Conservation (phyloP, 2,113 vertebrate species). For the Psilopsiagon aymara region DNA sequence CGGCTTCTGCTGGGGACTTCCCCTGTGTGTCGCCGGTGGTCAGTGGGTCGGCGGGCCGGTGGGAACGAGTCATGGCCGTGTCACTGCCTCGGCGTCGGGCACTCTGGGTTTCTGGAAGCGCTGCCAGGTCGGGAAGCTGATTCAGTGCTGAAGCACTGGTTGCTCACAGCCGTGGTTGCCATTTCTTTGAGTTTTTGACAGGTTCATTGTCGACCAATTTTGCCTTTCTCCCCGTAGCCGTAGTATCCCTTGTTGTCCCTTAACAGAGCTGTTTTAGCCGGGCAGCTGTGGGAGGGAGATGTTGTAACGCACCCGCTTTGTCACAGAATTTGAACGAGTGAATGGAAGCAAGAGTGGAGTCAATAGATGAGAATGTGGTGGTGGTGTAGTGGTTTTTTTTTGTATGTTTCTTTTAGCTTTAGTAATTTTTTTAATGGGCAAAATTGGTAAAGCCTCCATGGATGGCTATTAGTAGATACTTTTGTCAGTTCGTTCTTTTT, state of each 20-base stretch:
- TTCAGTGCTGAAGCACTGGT: neutral
- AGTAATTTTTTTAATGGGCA: neutral
- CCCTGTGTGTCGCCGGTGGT: neutral
- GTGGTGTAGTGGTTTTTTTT: neutral
- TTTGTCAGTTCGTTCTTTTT: neutral
- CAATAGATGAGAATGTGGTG: neutral
- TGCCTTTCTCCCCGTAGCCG: neutral
- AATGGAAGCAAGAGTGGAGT: neutral
- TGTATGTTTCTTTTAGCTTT: neutral
- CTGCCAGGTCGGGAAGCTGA: slow-evolving; percentile 12
- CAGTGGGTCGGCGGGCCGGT: neutral
- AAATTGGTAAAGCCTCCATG: neutral
- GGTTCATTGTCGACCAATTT: neutral
- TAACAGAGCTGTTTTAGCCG: neutral
- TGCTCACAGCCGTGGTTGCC: neutral
- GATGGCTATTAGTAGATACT: neutral
- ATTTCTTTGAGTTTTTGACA: neutral
- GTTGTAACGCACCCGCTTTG: neutral
- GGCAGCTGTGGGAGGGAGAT: neutral
- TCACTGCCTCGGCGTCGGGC: neutral
- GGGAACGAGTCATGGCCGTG: neutral
- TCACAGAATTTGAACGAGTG: neutral
- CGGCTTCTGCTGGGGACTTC: neutral
- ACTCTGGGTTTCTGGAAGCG: neutral
- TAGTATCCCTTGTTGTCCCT: neutral